Evolutionary conservation across 1,140 invertebrate genomes (phyloP).

Genomic region (Heliconius himera): DNA sequence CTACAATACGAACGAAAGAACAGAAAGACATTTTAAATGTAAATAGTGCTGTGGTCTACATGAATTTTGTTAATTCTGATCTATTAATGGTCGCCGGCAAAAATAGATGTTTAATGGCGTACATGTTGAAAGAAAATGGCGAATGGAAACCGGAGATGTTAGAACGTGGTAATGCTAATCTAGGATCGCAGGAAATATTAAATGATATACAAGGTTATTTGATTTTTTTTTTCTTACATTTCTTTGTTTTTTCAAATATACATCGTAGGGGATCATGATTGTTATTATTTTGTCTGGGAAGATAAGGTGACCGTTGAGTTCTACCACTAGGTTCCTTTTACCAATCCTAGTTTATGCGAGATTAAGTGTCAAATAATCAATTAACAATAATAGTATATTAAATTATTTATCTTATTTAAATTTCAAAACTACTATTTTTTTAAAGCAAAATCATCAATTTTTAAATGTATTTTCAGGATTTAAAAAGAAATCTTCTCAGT

Average conservation of each 20-base stretch:
- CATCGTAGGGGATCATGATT: no score
- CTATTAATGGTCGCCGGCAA: slow-evolving; percentile 65
- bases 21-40: slow-evolving; percentile 60
- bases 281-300: no score
- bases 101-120: slow-evolving; percentile 69
- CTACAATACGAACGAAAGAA: slow-evolving; percentile 60
- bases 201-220: slow-evolving; percentile 65
- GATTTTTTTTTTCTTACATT: neutral
- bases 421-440: no score
- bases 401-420: no score
- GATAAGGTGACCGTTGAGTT: no score
- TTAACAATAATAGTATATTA: no score
- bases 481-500: slow-evolving; percentile 54
- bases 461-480: slow-evolving; percentile 45
- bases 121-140: slow-evolving; percentile 44
- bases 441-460: no score
- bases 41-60: slow-evolving; percentile 61
- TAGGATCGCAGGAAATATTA: slow-evolving; percentile 71
- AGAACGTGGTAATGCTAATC: slow-evolving; percentile 58
- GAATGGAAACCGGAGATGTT: slow-evolving; percentile 67
- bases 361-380: no score
- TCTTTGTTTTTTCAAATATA: neutral
- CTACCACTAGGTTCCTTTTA: no score
- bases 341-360: no score
- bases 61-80: slow-evolving; percentile 58